These are phyloP conservation scores for Aptenodytes patagonicus DNA, from an alignment of 2,113 vertebrate species.

Conservation along the genomic window DNA sequence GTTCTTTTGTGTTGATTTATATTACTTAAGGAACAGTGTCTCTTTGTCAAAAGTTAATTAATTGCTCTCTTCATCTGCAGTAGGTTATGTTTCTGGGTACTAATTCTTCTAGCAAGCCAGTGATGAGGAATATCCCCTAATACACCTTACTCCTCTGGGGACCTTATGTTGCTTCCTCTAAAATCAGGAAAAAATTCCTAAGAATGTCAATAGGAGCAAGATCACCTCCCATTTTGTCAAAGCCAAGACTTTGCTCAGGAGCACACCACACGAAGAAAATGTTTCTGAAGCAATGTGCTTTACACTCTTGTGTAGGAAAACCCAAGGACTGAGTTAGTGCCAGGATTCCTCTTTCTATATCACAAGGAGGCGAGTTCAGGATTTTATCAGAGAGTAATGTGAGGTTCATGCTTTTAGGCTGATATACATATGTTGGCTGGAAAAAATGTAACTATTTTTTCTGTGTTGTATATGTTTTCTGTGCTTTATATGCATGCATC, in stretches of 20 bases:
- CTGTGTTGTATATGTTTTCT: not conserved
- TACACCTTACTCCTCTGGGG: not conserved
- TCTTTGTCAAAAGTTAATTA: not conserved
- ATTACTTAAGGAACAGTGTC: not conserved
- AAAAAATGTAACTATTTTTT: not conserved
- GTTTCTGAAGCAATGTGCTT: not conserved
- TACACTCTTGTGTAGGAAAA: not conserved
- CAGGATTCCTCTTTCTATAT: not conserved
- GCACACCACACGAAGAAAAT: not conserved
- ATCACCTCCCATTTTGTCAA: not conserved
- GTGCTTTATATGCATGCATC: not conserved
- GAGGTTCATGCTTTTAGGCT: not conserved
- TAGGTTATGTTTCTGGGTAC: not conserved
- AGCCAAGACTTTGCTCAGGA: not conserved
- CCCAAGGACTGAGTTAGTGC: not conserved
- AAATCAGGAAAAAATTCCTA: not conserved
- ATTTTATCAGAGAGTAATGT: not conserved
- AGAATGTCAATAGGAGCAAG: not conserved
- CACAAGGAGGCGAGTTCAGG: not conserved
- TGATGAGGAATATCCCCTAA: not conserved
- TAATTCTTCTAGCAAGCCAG: not conserved
- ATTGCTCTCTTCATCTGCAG: not conserved
- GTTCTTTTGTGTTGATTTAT: not conserved
- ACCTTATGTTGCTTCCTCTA: not conserved
- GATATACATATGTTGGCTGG: not conserved